A percentile compares a stretch with the other conserved stretches of the same genome.
Conservation (phyloP, 2,888 invertebrate genomes). For the Melipona bicolor region DNA sequence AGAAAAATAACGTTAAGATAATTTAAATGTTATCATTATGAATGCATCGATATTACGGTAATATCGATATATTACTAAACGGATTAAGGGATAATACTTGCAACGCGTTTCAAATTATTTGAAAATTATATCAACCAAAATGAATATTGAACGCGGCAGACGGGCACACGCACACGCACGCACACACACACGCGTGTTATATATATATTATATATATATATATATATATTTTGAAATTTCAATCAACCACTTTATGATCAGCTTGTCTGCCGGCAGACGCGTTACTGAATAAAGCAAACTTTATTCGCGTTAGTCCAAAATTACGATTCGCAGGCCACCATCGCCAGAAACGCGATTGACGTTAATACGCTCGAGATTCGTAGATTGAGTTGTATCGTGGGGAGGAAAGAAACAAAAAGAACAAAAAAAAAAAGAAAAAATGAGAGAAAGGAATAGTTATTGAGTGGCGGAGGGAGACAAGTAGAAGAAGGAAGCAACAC, state of each 20-base stretch:
- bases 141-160: constrained; percentile 27
- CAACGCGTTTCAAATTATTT: constrained; percentile 43
- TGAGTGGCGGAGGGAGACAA: constrained; percentile 12
- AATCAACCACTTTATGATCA: constrained; percentile 28
- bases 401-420: background rate
- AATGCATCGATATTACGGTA: constrained; percentile 18
- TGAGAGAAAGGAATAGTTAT: background rate
- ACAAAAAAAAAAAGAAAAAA: background rate
- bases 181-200: background rate
- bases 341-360: background rate
- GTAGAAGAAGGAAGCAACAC: constrained; percentile 33
- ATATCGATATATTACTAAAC: constrained; percentile 36
- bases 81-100: constrained; percentile 43
- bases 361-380: constrained; percentile 33
- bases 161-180: background rate
- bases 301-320: background rate
- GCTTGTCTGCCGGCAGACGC: background rate
- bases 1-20: constrained; percentile 8
- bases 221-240: constrained; percentile 30
- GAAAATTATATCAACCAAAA: constrained; percentile 47
- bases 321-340: constrained; percentile 9
- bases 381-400: constrained; percentile 27
- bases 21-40: constrained; percentile 37
- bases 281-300: background rate
- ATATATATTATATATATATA: background rate